Evolutionary conservation across 2,113 vertebrate species (phyloP).

Genomic region (Epinephelus fuscoguttatus): DNA sequence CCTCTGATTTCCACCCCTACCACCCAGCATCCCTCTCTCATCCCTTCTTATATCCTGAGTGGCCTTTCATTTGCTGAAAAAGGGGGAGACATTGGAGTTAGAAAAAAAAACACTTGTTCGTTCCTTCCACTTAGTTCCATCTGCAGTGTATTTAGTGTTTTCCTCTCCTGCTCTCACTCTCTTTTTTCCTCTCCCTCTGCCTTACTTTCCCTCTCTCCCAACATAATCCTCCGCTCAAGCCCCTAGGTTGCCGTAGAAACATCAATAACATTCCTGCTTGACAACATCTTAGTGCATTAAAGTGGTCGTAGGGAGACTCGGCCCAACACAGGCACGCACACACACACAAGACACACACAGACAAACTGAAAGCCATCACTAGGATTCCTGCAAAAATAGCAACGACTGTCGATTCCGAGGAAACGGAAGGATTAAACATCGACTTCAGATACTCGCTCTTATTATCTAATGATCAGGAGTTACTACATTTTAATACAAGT

Average conservation of each 20-base stretch:
- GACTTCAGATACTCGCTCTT: background rate
- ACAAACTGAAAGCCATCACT: constrained; percentile 62
- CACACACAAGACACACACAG: constrained; percentile 27
- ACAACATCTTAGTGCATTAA: constrained; percentile 88
- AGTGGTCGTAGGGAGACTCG: constrained; percentile 80
- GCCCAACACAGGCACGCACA: constrained; percentile 32
- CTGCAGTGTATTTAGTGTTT: constrained; percentile 57
- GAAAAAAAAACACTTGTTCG: background rate
- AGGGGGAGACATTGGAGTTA: constrained; percentile 18
- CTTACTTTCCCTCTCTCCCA: constrained; percentile 58
- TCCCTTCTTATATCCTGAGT: constrained; percentile 33
- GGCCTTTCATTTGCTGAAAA: constrained; percentile 38
- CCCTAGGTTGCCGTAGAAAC: constrained; percentile 87
- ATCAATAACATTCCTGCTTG: constrained; percentile 89
- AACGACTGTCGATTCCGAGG: constrained; percentile 13
- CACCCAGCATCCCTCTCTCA: background rate
- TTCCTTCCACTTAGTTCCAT: constrained; percentile 46
- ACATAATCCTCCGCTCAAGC: constrained; percentile 85
- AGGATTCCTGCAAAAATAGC: constrained; percentile 71
- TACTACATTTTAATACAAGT: background rate
- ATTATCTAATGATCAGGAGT: background rate
- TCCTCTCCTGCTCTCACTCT: constrained; percentile 62
- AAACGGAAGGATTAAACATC: background rate
- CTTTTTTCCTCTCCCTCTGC: constrained; percentile 45
- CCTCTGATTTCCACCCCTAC: no score